A percentile compares a stretch with the other conserved stretches of the same genome.
Conservation (phyloP, 2,113 vertebrate species). For the Ictalurus furcatus region DNA sequence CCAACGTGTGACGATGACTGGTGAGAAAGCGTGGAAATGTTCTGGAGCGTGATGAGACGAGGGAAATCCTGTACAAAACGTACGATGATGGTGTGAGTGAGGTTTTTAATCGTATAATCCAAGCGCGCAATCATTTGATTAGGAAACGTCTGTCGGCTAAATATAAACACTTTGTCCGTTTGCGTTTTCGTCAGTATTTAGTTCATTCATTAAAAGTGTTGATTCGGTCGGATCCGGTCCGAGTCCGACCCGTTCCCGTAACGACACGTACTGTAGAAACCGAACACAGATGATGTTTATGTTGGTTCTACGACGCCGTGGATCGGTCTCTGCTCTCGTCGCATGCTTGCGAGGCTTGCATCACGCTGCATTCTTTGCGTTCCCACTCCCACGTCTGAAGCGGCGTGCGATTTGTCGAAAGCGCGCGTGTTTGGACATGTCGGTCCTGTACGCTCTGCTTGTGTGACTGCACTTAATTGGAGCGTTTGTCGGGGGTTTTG, state of each 20-base stretch:
- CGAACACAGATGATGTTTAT: neutral
- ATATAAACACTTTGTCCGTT: neutral
- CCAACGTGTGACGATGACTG: neutral
- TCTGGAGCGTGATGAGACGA: neutral
- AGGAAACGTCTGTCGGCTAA: neutral
- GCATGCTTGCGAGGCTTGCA: neutral
- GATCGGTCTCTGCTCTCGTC: neutral
- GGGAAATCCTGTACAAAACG: neutral
- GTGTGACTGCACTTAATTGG: slow-evolving; percentile 10
- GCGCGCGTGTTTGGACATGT: neutral
- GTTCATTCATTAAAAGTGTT: neutral
- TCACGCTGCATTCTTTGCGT: slow-evolving; percentile 6
- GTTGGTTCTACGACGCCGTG: neutral
- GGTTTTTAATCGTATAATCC: neutral
- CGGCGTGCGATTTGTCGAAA: neutral
- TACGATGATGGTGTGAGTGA: too few relatives aligned
- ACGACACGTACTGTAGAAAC: neutral
- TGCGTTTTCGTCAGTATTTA: neutral
- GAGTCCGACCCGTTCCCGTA: neutral
- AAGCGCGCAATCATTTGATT: neutral
- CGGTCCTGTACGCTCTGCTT: neutral
- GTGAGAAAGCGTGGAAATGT: neutral
- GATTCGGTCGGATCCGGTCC: neutral
- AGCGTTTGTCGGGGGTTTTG: neutral
- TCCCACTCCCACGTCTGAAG: neutral